Evolutionary conservation across 2,888 invertebrate genomes (phyloP).

Genomic region (Ectemnius lituratus): DNA sequence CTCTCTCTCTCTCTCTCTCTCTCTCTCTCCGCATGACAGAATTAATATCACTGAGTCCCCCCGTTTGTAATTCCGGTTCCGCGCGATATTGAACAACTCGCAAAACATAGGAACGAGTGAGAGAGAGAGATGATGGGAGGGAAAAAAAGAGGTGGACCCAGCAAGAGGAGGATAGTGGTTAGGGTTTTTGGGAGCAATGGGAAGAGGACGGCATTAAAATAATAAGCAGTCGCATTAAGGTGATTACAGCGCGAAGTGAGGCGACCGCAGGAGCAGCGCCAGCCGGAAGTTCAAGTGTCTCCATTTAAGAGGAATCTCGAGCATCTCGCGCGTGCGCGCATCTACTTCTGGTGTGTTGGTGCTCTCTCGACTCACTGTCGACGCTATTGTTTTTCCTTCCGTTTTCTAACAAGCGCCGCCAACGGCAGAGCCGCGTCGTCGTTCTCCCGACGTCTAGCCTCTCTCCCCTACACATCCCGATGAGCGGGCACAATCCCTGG

Average conservation of each 20-base stretch:
- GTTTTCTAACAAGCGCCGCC: conserved; percentile 54
- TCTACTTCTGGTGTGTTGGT: conserved; percentile 16
- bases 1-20: no score
- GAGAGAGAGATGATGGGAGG: not conserved
- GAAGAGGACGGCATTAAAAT: conserved; percentile 58
- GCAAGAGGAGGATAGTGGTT: conserved; percentile 11
- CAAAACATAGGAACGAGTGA: not conserved
- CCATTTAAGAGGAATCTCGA: conserved; percentile 41
- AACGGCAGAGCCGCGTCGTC: conserved; percentile 10
- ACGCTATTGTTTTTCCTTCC: conserved; percentile 51
- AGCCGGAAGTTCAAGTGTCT: conserved; percentile 56
- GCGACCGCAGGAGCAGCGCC: conserved; percentile 33
- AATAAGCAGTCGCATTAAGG: conserved; percentile 61
- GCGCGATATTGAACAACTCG: not conserved
- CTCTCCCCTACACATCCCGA: conserved; percentile 43
- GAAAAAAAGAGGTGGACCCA: not conserved
- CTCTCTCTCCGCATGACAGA: not conserved
- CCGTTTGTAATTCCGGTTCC: conserved; percentile 2
- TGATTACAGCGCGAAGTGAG: conserved; percentile 56
- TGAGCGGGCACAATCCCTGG: conserved; percentile 51
- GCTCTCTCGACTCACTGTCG: conserved; percentile 24
- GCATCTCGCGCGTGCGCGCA: conserved; percentile 32
- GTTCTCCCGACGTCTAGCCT: not conserved
- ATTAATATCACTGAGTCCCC: conserved; percentile 20
- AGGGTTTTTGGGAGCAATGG: conserved; percentile 14